phyloP scores from a whole-genome alignment of 2,113 vertebrate genomes.

The Scytalopus superciliaris region DNA sequence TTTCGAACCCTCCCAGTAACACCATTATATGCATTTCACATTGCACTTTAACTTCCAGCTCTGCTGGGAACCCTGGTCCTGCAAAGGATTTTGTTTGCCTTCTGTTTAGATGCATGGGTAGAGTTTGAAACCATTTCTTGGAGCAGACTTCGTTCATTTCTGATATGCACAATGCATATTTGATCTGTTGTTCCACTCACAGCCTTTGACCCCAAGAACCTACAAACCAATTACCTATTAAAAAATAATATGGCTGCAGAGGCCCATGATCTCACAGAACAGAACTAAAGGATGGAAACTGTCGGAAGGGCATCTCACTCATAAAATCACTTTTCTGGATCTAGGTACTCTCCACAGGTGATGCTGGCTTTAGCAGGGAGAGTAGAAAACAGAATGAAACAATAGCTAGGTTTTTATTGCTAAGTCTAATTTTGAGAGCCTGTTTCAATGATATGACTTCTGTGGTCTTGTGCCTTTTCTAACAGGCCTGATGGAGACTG shows the following conservation, averaged over 20 bases:
- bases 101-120: background rate
- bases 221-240: background rate
- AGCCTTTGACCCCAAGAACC: background rate
- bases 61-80: background rate
- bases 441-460: background rate
- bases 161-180: background rate
- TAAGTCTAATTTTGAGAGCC: background rate
- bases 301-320: background rate
- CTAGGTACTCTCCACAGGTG: background rate
- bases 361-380: background rate
- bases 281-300: background rate
- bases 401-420: background rate
- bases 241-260: background rate
- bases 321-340: background rate
- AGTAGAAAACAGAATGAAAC: background rate
- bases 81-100: background rate
- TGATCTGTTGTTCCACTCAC: accelerated
- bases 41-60: background rate
- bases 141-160: background rate
- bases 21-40: background rate
- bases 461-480: background rate
- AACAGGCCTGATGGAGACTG: background rate
- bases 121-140: background rate
- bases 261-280: background rate
- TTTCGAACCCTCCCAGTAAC: too few relatives aligned